A percentile compares a stretch with the other conserved stretches of the same genome.
Conservation (phyloP, 1,140 invertebrate genomes). For the Drosophila obscura region DNA sequence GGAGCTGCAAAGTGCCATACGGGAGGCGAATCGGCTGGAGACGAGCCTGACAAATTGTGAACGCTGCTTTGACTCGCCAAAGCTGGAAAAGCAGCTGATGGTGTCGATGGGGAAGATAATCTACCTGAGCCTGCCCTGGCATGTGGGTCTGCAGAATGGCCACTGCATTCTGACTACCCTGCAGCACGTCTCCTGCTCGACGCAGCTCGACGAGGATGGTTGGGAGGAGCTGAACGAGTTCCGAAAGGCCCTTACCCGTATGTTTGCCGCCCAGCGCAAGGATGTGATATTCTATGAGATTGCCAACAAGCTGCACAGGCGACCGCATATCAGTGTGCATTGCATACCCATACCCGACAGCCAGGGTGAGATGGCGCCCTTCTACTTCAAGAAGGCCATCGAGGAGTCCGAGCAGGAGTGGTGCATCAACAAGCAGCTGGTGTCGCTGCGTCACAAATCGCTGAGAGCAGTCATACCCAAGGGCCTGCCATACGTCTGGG, state of each 20-base stretch:
- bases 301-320: slow-evolving; percentile 89
- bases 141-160: slow-evolving; percentile 91
- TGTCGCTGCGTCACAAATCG: slow-evolving; percentile 91
- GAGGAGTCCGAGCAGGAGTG: slow-evolving; percentile 97
- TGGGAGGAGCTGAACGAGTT: slow-evolving; percentile 94
- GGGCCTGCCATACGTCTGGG: slow-evolving; percentile 96
- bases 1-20: slow-evolving; percentile 89
- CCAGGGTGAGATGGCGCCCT: slow-evolving; percentile 89
- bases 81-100: slow-evolving; percentile 94
- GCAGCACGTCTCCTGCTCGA: slow-evolving; percentile 90
- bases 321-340: slow-evolving; percentile 94
- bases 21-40: slow-evolving; percentile 87
- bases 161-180: slow-evolving; percentile 96
- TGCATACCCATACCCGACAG: slow-evolving; percentile 93
- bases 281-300: slow-evolving; percentile 97
- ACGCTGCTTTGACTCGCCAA: slow-evolving; percentile 92
- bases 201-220: slow-evolving; percentile 95
- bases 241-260: slow-evolving; percentile 89
- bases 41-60: slow-evolving; percentile 89
- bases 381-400: slow-evolving; percentile 99
- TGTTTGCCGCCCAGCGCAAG: slow-evolving; percentile 90
- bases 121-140: slow-evolving; percentile 92
- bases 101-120: slow-evolving; percentile 91
- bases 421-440: slow-evolving; percentile 97
- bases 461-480: slow-evolving; percentile 94